phyloP scores from a whole-genome alignment of 1,140 invertebrate species.

The Drosophila kohkoa region DNA sequence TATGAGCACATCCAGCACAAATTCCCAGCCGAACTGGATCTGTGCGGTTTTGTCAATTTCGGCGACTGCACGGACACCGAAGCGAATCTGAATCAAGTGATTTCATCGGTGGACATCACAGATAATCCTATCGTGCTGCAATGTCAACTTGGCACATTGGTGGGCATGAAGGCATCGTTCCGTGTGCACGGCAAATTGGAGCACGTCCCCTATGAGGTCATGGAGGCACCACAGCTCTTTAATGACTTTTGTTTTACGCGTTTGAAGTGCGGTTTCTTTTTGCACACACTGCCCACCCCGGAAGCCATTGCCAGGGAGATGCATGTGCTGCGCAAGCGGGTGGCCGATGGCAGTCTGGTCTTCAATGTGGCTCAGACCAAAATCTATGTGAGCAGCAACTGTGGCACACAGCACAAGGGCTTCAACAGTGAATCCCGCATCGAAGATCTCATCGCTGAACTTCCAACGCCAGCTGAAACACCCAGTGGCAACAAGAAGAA shows the following conservation, averaged over 20 bases:
- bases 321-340: constrained; percentile 86
- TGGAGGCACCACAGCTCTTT: constrained; percentile 87
- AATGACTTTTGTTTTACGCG: constrained; percentile 89
- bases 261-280: constrained; percentile 86
- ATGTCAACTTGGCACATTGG: constrained; percentile 86
- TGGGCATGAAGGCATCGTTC: constrained; percentile 88
- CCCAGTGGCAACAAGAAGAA: constrained; percentile 56
- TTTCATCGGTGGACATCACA: constrained; percentile 91
- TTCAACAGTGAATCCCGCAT: constrained; percentile 68
- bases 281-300: constrained; percentile 86
- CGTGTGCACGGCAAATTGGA: constrained; percentile 90
- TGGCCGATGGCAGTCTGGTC: constrained; percentile 81
- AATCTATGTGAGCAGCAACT: constrained; percentile 73
- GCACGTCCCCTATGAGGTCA: constrained; percentile 87
- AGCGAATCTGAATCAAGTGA: constrained; percentile 87
- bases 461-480: constrained; percentile 47
- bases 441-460: constrained; percentile 54
- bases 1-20: constrained; percentile 87
- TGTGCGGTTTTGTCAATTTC: constrained; percentile 90
- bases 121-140: constrained; percentile 90
- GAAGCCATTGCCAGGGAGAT: constrained; percentile 86
- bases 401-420: constrained; percentile 52
- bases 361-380: constrained; percentile 74
- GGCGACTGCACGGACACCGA: constrained; percentile 86
- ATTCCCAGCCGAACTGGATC: constrained; percentile 90